phyloP scores from a whole-genome alignment of 2,113 vertebrate species.

The Lathamus discolor region DNA sequence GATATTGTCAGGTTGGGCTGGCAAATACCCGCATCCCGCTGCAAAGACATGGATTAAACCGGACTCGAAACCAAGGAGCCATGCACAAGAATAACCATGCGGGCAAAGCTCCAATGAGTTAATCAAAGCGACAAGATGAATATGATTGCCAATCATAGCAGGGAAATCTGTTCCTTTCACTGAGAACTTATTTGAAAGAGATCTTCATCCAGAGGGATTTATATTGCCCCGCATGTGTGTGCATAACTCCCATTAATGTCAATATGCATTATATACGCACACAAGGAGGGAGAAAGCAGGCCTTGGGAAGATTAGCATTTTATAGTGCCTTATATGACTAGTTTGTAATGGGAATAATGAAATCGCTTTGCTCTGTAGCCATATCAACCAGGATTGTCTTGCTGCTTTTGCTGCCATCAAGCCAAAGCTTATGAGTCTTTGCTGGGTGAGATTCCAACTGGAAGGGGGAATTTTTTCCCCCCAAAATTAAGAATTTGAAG shows the following conservation, averaged over 20 bases:
- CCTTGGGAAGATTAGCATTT: conserved; percentile 41
- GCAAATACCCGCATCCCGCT: neutral
- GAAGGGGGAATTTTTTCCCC: neutral
- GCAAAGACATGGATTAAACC: conserved; percentile 1
- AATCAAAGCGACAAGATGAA: conserved; percentile 6
- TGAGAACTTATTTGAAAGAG: conserved; percentile 4
- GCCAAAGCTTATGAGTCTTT: neutral
- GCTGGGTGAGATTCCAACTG: neutral
- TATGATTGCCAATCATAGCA: conserved; percentile 60
- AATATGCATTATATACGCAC: conserved; percentile 22
- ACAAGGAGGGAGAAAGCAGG: neutral
- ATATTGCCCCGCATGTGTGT: neutral
- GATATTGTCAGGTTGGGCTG: conserved; percentile 9
- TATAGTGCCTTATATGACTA: neutral
- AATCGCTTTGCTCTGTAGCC: neutral
- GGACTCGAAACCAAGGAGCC: conserved; percentile 17
- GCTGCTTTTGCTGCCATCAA: neutral
- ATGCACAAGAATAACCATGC: conserved; percentile 5
- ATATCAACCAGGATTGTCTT: neutral
- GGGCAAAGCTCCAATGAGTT: conserved; percentile 24
- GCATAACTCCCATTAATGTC: conserved; percentile 30
- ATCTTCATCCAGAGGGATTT: conserved; percentile 43
- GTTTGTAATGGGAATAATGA: conserved; percentile 12
- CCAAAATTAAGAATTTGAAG: neutral
- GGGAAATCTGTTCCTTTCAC: conserved; percentile 27